phyloP scores from a whole-genome alignment of 2,797 vertebrate genomes.

The Selene dorsalis region DNA sequence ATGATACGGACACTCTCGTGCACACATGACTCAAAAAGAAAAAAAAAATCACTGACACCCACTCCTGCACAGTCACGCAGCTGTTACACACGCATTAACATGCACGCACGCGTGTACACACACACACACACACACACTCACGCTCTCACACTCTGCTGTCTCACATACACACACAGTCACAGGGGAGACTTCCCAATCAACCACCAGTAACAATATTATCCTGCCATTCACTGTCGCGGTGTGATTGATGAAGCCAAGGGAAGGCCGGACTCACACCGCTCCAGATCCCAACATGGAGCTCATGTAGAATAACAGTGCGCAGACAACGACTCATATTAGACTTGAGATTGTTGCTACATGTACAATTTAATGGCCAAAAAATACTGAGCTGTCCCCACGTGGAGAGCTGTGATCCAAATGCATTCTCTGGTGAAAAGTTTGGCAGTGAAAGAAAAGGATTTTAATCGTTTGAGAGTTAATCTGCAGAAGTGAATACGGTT shows the following conservation, averaged over 20 bases:
- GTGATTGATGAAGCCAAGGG: slow-evolving; percentile 81
- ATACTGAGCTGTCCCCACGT: slow-evolving; percentile 22
- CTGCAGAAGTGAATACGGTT: background rate
- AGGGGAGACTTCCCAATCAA: slow-evolving; percentile 75
- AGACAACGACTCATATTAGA: slow-evolving; percentile 52
- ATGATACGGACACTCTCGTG: slow-evolving; percentile 29
- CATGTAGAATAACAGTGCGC: slow-evolving; percentile 68
- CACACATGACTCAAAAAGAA: background rate
- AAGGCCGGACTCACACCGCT: slow-evolving; percentile 40
- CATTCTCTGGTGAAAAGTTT: slow-evolving; percentile 4
- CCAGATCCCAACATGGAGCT: slow-evolving; percentile 47
- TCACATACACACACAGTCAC: slow-evolving; percentile 35
- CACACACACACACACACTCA: slow-evolving; percentile 44
- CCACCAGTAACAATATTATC: slow-evolving; percentile 85
- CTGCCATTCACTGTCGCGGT: slow-evolving; percentile 82
- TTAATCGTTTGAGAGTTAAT: slow-evolving; percentile 1
- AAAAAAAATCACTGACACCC: background rate
- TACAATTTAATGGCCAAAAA: slow-evolving; percentile 49
- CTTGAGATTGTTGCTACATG: slow-evolving; percentile 29
- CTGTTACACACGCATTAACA: slow-evolving; percentile 1
- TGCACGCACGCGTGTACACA: slow-evolving; percentile 27
- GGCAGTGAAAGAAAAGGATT: background rate
- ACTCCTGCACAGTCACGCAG: slow-evolving; percentile 5
- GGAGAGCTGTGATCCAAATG: slow-evolving; percentile 3
- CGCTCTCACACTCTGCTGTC: slow-evolving; percentile 20